Evolutionary conservation across 2,888 invertebrate genomes (phyloP).

Genomic region (Lacanobia wlatinum): DNA sequence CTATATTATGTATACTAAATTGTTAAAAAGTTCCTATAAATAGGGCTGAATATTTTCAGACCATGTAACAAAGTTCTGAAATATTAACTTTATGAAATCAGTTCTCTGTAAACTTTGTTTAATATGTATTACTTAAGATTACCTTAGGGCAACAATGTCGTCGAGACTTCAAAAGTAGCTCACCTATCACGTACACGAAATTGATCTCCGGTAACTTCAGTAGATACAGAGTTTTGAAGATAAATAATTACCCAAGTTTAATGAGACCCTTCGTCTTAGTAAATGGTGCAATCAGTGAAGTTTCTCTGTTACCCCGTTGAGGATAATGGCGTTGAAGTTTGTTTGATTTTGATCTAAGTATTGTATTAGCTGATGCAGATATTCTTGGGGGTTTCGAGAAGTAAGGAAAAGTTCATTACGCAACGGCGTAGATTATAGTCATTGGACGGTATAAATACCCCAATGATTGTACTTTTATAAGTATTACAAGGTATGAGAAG

Average conservation of each 20-base stretch:
- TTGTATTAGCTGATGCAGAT: slow-evolving; percentile 28
- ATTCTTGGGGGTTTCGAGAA: neutral
- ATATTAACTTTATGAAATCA: neutral
- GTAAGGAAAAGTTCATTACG: neutral
- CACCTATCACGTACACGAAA: slow-evolving; percentile 61
- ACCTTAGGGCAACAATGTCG: slow-evolving; percentile 45
- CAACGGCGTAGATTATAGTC: no score
- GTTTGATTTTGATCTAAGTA: slow-evolving; percentile 39
- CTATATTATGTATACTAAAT: no score
- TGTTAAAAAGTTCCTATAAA: no score
- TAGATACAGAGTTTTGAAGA: slow-evolving; percentile 58
- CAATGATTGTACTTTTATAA: no score
- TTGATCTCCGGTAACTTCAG: slow-evolving; percentile 51
- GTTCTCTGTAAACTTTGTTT: neutral
- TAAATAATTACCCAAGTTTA: slow-evolving; percentile 67
- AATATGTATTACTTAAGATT: slow-evolving; percentile 21
- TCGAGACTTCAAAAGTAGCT: slow-evolving; percentile 14
- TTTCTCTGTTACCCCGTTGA: slow-evolving; percentile 48
- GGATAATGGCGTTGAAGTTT: slow-evolving; percentile 46
- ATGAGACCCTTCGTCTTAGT: slow-evolving; percentile 60
- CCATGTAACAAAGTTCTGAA: neutral
- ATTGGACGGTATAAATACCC: no score
- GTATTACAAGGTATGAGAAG: no score
- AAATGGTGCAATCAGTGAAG: slow-evolving; percentile 63
- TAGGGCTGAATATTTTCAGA: no score